phyloP scores from a whole-genome alignment of 1,140 invertebrate species.

The Vanessa atalanta region DNA sequence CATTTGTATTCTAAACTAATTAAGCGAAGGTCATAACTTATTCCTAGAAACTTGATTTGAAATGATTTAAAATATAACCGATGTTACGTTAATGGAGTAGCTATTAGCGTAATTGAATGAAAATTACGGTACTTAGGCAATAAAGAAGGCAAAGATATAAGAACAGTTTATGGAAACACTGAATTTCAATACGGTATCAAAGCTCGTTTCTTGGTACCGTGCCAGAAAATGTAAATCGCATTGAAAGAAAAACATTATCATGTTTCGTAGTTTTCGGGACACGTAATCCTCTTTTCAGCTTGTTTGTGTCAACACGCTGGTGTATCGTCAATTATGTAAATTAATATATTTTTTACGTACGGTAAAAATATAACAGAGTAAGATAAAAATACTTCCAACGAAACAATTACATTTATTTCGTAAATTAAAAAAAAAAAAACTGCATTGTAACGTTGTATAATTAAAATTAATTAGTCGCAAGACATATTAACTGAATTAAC shows the following conservation, averaged over 20 bases:
- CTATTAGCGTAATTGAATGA: conserved; percentile 11
- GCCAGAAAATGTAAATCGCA: conserved; percentile 12
- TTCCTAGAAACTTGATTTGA: not conserved
- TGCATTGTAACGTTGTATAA: too few species aligned
- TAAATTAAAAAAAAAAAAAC: not conserved
- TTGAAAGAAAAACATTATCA: conserved; percentile 5
- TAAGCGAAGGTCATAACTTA: not conserved
- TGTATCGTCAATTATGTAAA: conserved; percentile 11
- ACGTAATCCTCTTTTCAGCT: not conserved
- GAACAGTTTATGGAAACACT: not conserved
- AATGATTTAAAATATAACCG: not conserved
- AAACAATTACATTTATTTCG: not conserved
- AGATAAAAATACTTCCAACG: not conserved
- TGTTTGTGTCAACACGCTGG: conserved; percentile 12
- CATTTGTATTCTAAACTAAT: too few species aligned
- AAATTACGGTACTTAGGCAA: conserved; percentile 11
- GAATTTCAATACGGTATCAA: conserved; percentile 29
- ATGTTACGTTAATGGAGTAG: not conserved
- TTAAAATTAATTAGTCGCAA: not conserved
- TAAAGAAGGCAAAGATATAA: not conserved
- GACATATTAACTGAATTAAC: not conserved
- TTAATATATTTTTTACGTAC: not conserved
- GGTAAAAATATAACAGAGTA: not conserved
- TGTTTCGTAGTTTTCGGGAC: conserved; percentile 7
- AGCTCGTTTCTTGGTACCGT: conserved; percentile 8